A percentile compares a stretch with the other conserved stretches of the same genome.
Conservation (phyloP, 1,140 invertebrate species). For the Nixonia krombeini region DNA sequence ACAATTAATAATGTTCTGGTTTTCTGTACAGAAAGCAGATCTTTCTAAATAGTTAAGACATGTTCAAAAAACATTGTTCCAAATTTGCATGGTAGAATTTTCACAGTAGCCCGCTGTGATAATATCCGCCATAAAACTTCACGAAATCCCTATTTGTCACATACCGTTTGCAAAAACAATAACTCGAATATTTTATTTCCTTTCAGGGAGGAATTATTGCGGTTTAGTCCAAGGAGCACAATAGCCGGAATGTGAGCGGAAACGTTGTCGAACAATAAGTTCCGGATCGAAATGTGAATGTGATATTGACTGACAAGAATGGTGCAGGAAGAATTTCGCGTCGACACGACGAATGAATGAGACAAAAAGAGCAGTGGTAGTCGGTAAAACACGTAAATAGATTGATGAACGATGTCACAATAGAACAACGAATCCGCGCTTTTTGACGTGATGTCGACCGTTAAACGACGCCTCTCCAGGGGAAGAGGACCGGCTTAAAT, state of each 20-base stretch:
- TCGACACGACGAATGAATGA: constrained; percentile 19
- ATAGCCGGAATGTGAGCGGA: constrained; percentile 8
- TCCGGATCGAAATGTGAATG: constrained; percentile 21
- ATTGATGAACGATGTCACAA: constrained; percentile 13
- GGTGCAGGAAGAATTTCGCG: constrained; percentile 12
- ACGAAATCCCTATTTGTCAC: too few species aligned
- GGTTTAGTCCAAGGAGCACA: constrained; percentile 14
- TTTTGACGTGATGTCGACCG: constrained; percentile 7
- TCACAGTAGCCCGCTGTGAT: too few species aligned
- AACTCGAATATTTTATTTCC: too few species aligned
- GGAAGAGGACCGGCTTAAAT: not conserved
- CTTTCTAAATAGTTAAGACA: too few species aligned
- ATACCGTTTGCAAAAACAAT: too few species aligned
- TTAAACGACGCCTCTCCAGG: not conserved
- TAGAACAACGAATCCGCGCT: constrained; percentile 14
- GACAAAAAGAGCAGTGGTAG: constrained; percentile 12
- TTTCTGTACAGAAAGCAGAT: too few species aligned
- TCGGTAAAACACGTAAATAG: constrained; percentile 27
- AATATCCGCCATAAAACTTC: too few species aligned
- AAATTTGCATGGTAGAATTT: too few species aligned
- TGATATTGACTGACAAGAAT: constrained; percentile 4
- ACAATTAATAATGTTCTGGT: too few species aligned
- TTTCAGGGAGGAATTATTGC: constrained; percentile 21
- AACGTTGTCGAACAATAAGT: constrained; percentile 29
- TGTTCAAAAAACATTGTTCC: too few species aligned